Evolutionary conservation across 53 echinoderm and acorn worm genomes (phyloP).

Genomic region (Crossaster papposus): DNA sequence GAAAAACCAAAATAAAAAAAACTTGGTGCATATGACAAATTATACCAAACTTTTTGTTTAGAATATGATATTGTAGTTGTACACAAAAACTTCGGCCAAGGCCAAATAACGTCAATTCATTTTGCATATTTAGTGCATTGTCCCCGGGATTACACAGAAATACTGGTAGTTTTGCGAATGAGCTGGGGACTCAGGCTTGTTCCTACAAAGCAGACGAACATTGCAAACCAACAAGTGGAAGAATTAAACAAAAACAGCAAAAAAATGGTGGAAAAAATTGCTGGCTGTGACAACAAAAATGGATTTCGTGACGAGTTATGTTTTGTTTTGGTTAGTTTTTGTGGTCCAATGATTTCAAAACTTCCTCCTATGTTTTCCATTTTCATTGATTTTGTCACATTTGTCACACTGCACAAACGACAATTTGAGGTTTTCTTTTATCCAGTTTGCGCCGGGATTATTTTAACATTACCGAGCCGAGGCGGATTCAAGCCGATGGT

Average conservation of each 20-base stretch:
- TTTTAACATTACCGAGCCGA: too few relatives aligned
- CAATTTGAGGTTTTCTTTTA: too few relatives aligned
- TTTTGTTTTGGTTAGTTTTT: too few relatives aligned
- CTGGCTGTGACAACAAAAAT: too few relatives aligned
- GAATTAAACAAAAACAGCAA: not conserved
- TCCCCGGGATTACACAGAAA: not conserved
- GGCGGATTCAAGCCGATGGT: too few relatives aligned
- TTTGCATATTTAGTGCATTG: conserved; percentile 43
- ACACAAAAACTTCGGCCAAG: conserved; percentile 36
- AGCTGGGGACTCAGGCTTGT: not conserved
- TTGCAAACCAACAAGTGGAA: not conserved
- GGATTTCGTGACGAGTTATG: too few relatives aligned
- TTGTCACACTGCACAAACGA: too few relatives aligned
- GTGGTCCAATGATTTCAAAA: too few relatives aligned
- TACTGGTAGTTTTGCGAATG: conserved; percentile 45
- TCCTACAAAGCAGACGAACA: not conserved
- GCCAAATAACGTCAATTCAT: not conserved
- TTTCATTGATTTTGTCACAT: too few relatives aligned
- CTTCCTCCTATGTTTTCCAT: too few relatives aligned
- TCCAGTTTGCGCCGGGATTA: too few relatives aligned
- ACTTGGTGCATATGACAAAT: conserved; percentile 27
- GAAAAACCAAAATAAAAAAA: not conserved
- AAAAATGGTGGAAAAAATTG: not conserved
- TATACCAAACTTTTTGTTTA: not conserved
- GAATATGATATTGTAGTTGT: conserved; percentile 28